phyloP scores from a whole-genome alignment of 2,797 vertebrate genomes.

The Odontamblyopus rebecca region DNA sequence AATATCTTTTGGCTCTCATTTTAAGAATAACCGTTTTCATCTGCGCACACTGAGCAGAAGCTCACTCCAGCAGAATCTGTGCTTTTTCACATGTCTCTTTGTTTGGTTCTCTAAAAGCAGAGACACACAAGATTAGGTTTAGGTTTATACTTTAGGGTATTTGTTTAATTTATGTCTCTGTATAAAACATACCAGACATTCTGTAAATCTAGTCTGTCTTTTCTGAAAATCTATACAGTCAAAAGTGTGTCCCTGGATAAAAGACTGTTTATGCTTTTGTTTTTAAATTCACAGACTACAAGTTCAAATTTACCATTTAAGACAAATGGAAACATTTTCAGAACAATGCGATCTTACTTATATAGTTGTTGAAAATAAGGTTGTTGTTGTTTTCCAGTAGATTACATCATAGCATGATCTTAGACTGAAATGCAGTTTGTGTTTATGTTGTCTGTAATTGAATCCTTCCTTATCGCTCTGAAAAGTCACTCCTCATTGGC shows the following conservation, averaged over 20 bases:
- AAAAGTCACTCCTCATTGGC: conserved; percentile 69
- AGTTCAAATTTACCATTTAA: not conserved
- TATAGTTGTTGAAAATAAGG: not conserved
- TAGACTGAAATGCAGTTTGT: conserved; percentile 45
- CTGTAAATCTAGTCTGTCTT: conserved; percentile 59
- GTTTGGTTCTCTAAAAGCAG: conserved; percentile 69
- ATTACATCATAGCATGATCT: conserved; percentile 16
- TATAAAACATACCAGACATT: conserved; percentile 59
- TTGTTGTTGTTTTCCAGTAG: not conserved
- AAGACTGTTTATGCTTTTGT: too few relatives aligned
- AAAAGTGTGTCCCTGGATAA: too few relatives aligned
- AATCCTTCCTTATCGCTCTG: conserved; percentile 69
- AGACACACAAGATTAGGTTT: conserved; percentile 49
- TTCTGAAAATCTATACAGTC: conserved; percentile 34
- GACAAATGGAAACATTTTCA: not conserved
- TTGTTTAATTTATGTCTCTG: conserved; percentile 72
- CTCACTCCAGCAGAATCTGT: conserved; percentile 47
- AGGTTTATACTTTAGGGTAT: conserved; percentile 65
- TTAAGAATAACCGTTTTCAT: too few relatives aligned
- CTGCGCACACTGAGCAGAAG: too few relatives aligned
- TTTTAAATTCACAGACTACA: not conserved
- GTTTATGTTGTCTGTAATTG: conserved; percentile 62
- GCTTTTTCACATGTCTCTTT: conserved; percentile 79
- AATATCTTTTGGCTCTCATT: too few relatives aligned
- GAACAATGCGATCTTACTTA: too few relatives aligned